phyloP scores from a whole-genome alignment of 1,140 invertebrate species.

The Thaumatotibia leucotreta region DNA sequence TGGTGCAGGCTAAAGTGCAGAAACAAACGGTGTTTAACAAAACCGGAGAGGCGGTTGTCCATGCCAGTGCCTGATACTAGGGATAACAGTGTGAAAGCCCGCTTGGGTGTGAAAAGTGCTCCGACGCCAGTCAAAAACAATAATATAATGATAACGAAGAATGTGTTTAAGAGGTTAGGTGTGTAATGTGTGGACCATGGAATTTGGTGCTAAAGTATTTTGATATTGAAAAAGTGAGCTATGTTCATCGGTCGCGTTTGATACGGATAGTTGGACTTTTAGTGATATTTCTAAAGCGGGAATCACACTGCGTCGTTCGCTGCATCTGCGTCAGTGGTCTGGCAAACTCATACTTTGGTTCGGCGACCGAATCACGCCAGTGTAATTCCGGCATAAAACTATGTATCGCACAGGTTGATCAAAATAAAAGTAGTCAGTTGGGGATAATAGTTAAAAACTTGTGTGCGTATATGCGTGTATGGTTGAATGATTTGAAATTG shows the following conservation, averaged over 20 bases:
- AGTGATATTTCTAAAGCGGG: too few species aligned
- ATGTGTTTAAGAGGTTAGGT: slow-evolving; percentile 59
- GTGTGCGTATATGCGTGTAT: too few species aligned
- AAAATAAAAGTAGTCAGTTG: too few species aligned
- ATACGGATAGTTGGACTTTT: too few species aligned
- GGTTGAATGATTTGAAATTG: too few species aligned
- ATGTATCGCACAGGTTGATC: too few species aligned
- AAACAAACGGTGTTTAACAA: slow-evolving; percentile 58
- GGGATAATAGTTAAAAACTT: too few species aligned
- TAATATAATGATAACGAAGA: slow-evolving; percentile 46
- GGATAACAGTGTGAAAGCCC: slow-evolving; percentile 42
- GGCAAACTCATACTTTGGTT: too few species aligned
- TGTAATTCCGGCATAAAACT: too few species aligned
- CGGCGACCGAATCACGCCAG: too few species aligned
- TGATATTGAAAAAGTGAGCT: background rate
- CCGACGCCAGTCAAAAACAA: slow-evolving; percentile 14
- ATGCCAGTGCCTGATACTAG: slow-evolving; percentile 45
- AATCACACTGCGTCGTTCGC: too few species aligned
- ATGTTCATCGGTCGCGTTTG: background rate
- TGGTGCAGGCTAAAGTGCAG: slow-evolving; percentile 15
- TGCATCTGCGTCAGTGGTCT: too few species aligned
- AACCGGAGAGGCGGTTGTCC: slow-evolving; percentile 59
- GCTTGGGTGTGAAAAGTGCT: slow-evolving; percentile 45
- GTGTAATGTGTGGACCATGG: slow-evolving; percentile 28
- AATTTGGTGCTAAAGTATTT: background rate